Base-by-base conservation (phyloP, 2,888 invertebrate genomes). In the Andrena minutula region DNA sequence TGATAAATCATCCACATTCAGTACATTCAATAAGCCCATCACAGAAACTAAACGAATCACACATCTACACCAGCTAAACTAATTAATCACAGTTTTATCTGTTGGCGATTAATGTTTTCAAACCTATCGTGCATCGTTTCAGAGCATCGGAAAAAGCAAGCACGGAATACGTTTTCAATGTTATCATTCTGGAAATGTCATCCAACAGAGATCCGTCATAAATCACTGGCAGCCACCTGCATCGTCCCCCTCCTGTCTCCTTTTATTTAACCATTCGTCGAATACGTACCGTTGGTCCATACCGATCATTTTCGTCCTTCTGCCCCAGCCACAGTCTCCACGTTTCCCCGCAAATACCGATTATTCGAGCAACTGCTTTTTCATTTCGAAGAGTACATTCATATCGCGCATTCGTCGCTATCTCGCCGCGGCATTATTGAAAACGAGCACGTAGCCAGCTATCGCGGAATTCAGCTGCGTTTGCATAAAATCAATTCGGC, bases 401-500 rank as follows among this genome's bases (percentile, higher is more conserved):
- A 49, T 63, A 69, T 69, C 69, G 47, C 30, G 58, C 51, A 20
- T 58, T 32, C 53, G 28, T 26, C 30, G 58, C 23, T 61, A 61
- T 51, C 20, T 70, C 51, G 56, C 61, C 20, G 53, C 53, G 68
- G 73, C 77, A 83, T 83, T 83, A 81, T 83, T 72, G 56, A 81
- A 79, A 71, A 35, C 32, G 41, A 30, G 61, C 77, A 64, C 82
- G 49, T 58, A 81, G 41, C 30, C 26, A 32, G 28, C 64, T 58
- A 58, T 70, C 64, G 56, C 10, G 23, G 49, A 70, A 70, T 64
- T 63, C 35, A 23, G 16, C 26, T 51, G 20, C 74, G 86, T 88
- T 87, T 87, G 84, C 88, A 88, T 88, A 85, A 84, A 89, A 88
- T 89, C 84, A 86, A 87, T 87, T 86, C 65, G 58, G 71, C 64